Conservation (phyloP, 1,140 invertebrate species). For the Drosophila mayri region DNA sequence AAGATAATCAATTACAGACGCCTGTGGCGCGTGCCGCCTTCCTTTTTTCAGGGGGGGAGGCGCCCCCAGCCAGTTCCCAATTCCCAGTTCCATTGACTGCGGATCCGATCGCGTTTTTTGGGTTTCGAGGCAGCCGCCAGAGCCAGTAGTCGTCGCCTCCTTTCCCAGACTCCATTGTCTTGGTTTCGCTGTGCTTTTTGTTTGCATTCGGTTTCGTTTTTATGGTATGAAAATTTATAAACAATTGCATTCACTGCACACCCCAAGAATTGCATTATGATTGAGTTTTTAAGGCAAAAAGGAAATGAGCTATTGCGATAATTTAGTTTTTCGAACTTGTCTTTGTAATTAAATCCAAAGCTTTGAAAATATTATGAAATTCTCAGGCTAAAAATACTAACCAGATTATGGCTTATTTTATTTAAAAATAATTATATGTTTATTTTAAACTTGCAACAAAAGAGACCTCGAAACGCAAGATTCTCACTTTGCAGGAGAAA, state of each 20-base stretch:
- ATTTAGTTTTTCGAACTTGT: background rate
- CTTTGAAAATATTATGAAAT: background rate
- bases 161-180: constrained; percentile 52
- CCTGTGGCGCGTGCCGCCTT: constrained; percentile 58
- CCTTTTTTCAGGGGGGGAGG: constrained; percentile 19
- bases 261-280: background rate
- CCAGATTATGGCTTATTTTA: too few species aligned
- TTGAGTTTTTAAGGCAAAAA: background rate
- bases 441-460: constrained; percentile 40
- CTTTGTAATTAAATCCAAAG: background rate
- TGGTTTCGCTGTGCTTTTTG: constrained; percentile 29
- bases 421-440: background rate
- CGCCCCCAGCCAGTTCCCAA: constrained; percentile 28
- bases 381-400: background rate
- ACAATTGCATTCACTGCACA: constrained; percentile 35
- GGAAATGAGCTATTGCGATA: background rate
- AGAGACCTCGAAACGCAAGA: constrained; percentile 26
- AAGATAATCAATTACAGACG: constrained; percentile 59
- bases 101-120: constrained; percentile 50
- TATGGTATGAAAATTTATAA: constrained; percentile 32
- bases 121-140: constrained; percentile 34
- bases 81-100: constrained; percentile 49
- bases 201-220: constrained; percentile 42
- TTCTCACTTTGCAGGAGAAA: constrained; percentile 47
- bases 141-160: constrained; percentile 25